Evolutionary conservation across 2,888 invertebrate genomes (phyloP), one percentile per base, ranked within the genome.

Genomic region (Caenorhabditis sp.): DNA sequence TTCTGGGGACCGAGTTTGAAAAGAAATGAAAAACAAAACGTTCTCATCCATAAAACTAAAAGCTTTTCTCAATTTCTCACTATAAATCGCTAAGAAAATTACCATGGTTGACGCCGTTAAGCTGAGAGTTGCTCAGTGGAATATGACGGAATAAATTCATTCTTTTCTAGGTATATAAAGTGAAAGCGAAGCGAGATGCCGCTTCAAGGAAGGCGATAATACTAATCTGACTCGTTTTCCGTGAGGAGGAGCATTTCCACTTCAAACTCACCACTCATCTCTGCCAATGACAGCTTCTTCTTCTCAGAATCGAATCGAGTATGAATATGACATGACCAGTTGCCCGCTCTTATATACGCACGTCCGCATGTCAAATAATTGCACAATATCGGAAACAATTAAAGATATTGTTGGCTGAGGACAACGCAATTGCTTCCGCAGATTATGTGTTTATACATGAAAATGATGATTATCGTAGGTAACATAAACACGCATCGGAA

Each of bases 81-180:
- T 39, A 32, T 56, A 66, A 56, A 56, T 56, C n/a, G 39, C 17
- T 37, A 55, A 8, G 65, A 55, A 30, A 13, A n/a, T 32, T 72
- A 87, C 87, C 87, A 76, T 83, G 82, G 58, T 87, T 87, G 70
- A 86, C 85, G 39, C 83, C 85, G 26, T 83, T 72, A 17, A 87
- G 71, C 35, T 83, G 81, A 2, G 85, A 86, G 58, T 87, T 78
- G 48, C 66, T 61, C 32, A 87, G 73, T 1, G 87, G 87, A 79
- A 87, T 87, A 68, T 86, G 87, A 22, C 83, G 85, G 58, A 87
- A 87, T 50, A 86, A 82, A 76, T 87, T 86, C 76, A 81, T 81
- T 17, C 4, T 56, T 50, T 39, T 53, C 5, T 13, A 9, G 22
- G 15, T 6, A n/a, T 11, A 15, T 20, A 53, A 30, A 15, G 27